A percentile compares a stretch with the other conserved stretches of the same genome.
Conservation (phyloP, 1,140 invertebrate genomes). For the Drosophila sp. region DNA sequence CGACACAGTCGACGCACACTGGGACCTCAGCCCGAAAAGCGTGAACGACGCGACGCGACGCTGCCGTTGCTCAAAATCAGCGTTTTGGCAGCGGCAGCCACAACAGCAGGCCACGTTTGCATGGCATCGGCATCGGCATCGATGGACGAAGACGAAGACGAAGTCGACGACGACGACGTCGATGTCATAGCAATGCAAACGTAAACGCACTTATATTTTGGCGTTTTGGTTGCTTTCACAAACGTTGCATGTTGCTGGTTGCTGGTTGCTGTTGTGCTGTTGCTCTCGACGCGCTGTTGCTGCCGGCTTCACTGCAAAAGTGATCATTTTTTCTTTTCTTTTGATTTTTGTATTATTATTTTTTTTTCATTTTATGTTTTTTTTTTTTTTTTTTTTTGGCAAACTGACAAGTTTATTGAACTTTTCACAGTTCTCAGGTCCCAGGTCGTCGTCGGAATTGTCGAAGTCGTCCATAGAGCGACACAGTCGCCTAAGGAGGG, state of each 20-base stretch:
- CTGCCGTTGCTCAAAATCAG: conserved; percentile 5
- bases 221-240: conserved; percentile 55
- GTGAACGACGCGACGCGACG: background rate
- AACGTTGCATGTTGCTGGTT: conserved; percentile 45
- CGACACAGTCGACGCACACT: background rate
- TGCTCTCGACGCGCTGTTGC: conserved; percentile 30
- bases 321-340: conserved; percentile 58
- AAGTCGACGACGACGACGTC: conserved; percentile 35
- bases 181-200: conserved; percentile 55
- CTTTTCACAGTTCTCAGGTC: conserved; percentile 48
- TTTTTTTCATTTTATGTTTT: too few species aligned
- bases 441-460: conserved; percentile 31
- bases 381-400: conserved; percentile 52
- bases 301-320: conserved; percentile 40
- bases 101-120: conserved; percentile 34
- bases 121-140: conserved; percentile 37
- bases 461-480: conserved; percentile 42
- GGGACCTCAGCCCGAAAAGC: too few species aligned
- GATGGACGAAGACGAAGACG: conserved; percentile 30
- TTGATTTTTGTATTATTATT: too few species aligned
- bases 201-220: conserved; percentile 40
- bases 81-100: conserved; percentile 8
- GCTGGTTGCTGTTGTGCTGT: conserved; percentile 9
- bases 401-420: conserved; percentile 56
- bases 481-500: conserved; percentile 20